Evolutionary conservation across 2,888 invertebrate genomes (phyloP), one percentile per base, ranked within the genome.

Genomic region (Myopa testacea): DNA sequence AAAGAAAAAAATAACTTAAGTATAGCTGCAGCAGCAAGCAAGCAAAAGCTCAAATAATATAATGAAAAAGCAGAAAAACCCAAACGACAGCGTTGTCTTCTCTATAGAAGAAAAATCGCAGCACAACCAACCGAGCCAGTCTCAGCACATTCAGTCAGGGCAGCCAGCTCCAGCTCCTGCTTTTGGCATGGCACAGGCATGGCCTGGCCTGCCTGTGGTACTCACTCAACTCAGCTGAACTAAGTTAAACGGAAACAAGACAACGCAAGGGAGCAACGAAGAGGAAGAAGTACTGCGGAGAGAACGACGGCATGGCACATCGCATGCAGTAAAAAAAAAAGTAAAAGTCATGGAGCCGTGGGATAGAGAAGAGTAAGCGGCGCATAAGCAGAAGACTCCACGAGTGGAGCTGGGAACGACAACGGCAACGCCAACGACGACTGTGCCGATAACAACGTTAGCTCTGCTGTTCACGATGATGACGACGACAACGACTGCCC

Each of bases 1-100:
- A 77, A 73, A 67, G 6, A 78, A 77, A 65, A 65, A 62, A 60
- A 76, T 58, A 67, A 60, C 50, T 74, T 65, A 70, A 60, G 75
- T 72, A 63, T 69, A 67, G 45, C 19, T 8, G n/a, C 26, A 65
- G 63, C 72, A 76, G 69, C n/a, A 63, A 63, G 52, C 60, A 14
- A 58, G 77, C 71, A 72, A 79, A 79, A 77, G 77, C 79, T 81
- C 78, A 77, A 75, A 67, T 78, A 72, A 75, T 78, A 77, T 74
- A 50, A 81, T 60, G 68, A 69, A 71, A 76, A 71, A 74, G 5
- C 55, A 71, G 37, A 63, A 78, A 77, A 73, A 67, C 68, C 69
- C 69, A 67, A 75, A 34, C 3, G 58, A 67, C 37, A 5, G 75
- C 45, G 16, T 7, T 45, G 34, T 50, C 26, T n/a, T 34, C 45